These are phyloP conservation scores for Microcebus lehilahytsara DNA, from an alignment of 2,113 vertebrate genomes.

Conservation along the genomic window DNA sequence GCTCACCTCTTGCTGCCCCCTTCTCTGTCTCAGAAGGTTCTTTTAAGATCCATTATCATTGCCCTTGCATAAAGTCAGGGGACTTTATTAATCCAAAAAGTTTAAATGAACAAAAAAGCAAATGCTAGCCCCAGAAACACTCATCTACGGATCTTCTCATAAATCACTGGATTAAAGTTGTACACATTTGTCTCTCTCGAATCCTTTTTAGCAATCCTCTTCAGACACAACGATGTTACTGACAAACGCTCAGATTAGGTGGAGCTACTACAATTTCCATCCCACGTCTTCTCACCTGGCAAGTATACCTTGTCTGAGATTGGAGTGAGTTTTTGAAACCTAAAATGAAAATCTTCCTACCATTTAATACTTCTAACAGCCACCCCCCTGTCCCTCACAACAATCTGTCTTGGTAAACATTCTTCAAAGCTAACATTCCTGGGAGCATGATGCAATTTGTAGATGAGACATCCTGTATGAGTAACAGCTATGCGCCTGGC, in stretches of 20 bases:
- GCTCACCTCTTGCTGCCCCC: not conserved
- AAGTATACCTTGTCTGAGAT: not conserved
- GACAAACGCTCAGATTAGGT: not conserved
- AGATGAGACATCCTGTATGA: not conserved
- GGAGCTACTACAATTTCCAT: not conserved
- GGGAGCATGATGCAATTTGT: not conserved
- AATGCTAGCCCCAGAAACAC: not conserved
- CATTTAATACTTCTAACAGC: not conserved
- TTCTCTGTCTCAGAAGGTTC: not conserved
- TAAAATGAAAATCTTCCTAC: constrained; percentile 33
- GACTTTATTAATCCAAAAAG: not conserved
- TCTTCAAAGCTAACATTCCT: constrained; percentile 40
- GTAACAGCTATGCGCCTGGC: not conserved
- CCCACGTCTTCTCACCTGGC: not conserved
- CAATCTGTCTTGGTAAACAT: not conserved
- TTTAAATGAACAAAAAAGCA: not conserved
- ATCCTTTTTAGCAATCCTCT: not conserved
- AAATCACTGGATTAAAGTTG: not conserved
- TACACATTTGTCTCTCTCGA: not conserved
- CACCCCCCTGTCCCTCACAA: not conserved
- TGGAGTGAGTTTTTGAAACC: not conserved
- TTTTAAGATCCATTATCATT: not conserved
- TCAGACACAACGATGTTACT: not conserved
- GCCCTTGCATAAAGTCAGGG: not conserved
- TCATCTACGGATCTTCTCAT: not conserved